A percentile compares a stretch with the other conserved stretches of the same genome.
phyloP scores from a whole-genome alignment of 1,140 invertebrate genomes.

The Popillia japonica region DNA sequence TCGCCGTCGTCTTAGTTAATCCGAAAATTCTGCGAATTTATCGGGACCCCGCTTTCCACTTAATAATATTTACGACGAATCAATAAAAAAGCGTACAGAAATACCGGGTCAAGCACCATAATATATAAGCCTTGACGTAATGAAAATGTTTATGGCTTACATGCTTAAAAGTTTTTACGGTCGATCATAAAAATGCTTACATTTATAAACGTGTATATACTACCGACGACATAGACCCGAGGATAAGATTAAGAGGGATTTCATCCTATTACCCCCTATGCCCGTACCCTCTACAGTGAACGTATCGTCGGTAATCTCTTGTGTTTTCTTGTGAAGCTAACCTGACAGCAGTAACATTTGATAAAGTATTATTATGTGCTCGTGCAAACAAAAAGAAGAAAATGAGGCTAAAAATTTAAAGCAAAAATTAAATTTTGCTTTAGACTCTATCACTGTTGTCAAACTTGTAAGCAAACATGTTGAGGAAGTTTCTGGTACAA shows the following conservation, averaged over 20 bases:
- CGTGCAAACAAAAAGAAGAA: too few relatives aligned
- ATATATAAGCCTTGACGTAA: neutral
- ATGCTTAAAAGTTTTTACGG: constrained; percentile 24
- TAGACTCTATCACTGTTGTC: too few relatives aligned
- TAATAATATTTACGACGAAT: constrained; percentile 9
- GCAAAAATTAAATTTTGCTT: too few relatives aligned
- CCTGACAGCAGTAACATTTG: neutral
- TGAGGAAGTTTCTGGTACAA: too few relatives aligned
- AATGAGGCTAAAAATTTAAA: too few relatives aligned
- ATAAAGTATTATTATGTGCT: neutral
- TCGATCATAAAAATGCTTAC: constrained; percentile 16
- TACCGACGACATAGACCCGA: neutral
- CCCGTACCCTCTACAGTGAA: too few relatives aligned
- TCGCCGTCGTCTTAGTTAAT: neutral
- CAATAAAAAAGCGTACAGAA: constrained; percentile 1
- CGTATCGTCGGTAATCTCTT: neutral
- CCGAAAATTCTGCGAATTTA: neutral
- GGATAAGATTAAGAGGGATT: neutral
- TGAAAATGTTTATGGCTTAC: constrained; percentile 25
- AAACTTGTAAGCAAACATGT: too few relatives aligned
- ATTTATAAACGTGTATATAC: constrained; percentile 12
- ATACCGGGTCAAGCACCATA: neutral
- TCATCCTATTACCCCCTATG: too few relatives aligned
- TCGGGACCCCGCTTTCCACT: neutral
- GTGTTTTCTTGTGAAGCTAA: neutral